phyloP scores from a whole-genome alignment of 2,113 vertebrate species.

The Pygoscelis adeliae region DNA sequence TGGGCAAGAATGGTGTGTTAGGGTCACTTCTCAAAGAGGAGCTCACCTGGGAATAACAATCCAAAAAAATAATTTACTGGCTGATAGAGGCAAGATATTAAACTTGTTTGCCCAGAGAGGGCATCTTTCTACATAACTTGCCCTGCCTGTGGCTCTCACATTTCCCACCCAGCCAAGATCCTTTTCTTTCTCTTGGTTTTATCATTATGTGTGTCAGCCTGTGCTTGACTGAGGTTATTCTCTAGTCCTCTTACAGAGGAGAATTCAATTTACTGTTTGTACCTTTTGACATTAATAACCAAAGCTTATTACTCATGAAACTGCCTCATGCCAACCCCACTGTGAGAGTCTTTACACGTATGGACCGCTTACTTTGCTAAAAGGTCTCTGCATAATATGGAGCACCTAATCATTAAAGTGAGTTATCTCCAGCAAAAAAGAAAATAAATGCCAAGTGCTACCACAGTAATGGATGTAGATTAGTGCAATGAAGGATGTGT shows the following conservation, averaged over 20 bases:
- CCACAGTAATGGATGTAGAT: background rate
- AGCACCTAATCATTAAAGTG: background rate
- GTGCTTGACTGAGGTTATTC: background rate
- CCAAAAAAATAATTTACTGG: background rate
- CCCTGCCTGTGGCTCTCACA: background rate
- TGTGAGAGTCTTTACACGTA: background rate
- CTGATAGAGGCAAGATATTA: background rate
- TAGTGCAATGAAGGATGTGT: background rate
- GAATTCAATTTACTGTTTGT: background rate
- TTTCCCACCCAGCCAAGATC: background rate
- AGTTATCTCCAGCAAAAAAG: background rate
- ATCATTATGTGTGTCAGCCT: background rate
- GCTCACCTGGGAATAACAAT: background rate
- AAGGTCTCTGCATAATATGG: background rate
- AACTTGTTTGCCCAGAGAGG: background rate
- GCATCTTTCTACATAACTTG: background rate
- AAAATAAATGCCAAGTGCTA: background rate
- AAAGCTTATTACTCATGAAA: background rate
- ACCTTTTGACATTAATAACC: slow-evolving; percentile 5
- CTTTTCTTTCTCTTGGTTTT: background rate
- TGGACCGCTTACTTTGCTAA: background rate
- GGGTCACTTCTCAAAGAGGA: background rate
- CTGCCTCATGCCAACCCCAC: background rate
- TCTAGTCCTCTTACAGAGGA: background rate
- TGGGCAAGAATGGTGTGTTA: background rate